Evolutionary conservation across 2,797 vertebrate species (phyloP).

Genomic region (Dicrostonyx torquatus): DNA sequence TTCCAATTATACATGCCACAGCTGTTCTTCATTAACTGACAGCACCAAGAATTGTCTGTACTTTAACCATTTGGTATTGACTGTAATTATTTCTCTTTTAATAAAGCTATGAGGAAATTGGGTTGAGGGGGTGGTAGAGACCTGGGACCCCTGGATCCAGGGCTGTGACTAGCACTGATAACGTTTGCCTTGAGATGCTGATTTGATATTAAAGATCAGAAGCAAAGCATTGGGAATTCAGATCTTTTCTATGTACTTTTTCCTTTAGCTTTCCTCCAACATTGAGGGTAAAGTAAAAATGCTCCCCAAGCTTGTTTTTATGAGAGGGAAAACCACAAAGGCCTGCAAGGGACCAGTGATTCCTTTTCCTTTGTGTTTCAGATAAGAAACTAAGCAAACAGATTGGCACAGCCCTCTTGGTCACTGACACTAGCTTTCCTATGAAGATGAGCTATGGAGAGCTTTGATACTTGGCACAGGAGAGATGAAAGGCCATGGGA

Average conservation of each 20-base stretch:
- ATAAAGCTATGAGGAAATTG: conserved; percentile 34
- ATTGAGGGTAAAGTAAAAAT: conserved; percentile 28
- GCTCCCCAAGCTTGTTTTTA: not conserved
- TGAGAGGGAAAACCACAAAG: not conserved
- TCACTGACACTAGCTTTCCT: not conserved
- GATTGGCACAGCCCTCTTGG: not conserved
- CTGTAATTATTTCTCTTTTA: conserved; percentile 51
- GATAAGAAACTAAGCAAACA: not conserved
- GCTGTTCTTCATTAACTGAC: conserved; percentile 56
- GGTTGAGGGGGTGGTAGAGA: not conserved
- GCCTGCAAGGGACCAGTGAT: not conserved
- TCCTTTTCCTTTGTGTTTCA: conserved; percentile 31
- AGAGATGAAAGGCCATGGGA: conserved; percentile 9
- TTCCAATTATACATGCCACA: conserved; percentile 37
- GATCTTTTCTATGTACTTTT: conserved; percentile 11
- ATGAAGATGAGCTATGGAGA: not conserved
- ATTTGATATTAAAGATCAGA: conserved; percentile 9
- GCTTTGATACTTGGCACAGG: not conserved
- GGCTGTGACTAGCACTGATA: not conserved
- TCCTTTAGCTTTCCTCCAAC: not conserved
- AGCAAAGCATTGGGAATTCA: not conserved
- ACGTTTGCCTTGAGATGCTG: not conserved
- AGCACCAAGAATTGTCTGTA: conserved; percentile 51
- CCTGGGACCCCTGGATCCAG: not conserved
- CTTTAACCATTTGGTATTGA: conserved; percentile 57